Conservation (phyloP, 2,113 vertebrate species). For the Myotis lucifugus region DNA sequence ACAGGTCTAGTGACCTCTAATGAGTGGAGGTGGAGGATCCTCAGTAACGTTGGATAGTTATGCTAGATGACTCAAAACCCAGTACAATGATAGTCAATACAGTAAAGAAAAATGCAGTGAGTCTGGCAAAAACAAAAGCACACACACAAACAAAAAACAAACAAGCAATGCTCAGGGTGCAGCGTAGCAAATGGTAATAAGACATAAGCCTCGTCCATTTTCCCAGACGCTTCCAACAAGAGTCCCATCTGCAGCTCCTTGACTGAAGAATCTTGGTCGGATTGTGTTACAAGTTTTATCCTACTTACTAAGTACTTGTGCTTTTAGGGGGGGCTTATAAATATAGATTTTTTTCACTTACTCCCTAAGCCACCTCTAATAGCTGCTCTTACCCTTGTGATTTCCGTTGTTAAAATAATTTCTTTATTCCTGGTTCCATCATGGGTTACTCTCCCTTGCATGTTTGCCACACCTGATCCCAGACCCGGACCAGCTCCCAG, state of each 20-base stretch:
- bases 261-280: not conserved
- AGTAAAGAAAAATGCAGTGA: not conserved
- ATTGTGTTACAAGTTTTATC: not conserved
- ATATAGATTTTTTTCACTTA: not conserved
- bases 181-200: not conserved
- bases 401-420: not conserved
- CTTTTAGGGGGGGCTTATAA: not conserved
- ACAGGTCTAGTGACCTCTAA: not conserved
- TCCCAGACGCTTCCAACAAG: not conserved
- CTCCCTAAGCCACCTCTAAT: not conserved
- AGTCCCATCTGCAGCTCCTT: not conserved
- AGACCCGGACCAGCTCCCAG: rapidly evolving
- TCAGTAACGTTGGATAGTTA: not conserved
- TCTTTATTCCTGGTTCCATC: not conserved
- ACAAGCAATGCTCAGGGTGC: not conserved
- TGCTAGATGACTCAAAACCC: not conserved
- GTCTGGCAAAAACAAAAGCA: not conserved
- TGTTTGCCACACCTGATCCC: not conserved
- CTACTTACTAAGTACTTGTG: not conserved
- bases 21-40: too few relatives aligned
- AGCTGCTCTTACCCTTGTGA: not conserved
- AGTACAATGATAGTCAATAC: not conserved
- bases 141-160: not conserved
- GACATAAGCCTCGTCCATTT: not conserved
- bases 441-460: not conserved